A percentile compares a stretch with the other conserved stretches of the same genome.
Conservation (phyloP, 2,888 invertebrate species). For the Calameuta filiformis region DNA sequence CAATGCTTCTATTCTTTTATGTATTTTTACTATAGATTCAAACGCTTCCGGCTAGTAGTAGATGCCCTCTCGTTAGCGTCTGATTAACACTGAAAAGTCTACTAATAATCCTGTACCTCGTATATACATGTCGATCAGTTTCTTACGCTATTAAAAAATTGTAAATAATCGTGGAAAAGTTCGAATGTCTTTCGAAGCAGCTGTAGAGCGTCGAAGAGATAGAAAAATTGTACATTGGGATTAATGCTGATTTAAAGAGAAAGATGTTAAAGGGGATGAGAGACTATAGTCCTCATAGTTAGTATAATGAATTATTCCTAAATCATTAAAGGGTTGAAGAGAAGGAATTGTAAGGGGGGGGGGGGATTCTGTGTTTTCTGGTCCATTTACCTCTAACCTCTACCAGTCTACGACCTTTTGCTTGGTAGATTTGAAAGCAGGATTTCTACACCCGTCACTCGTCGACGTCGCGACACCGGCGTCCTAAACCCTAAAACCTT, state of each 20-base stretch:
- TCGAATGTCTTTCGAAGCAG: not conserved
- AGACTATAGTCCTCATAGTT: not conserved
- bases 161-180: not conserved
- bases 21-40: not conserved
- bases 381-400: constrained; percentile 39
- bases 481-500: not conserved
- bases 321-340: constrained; percentile 37
- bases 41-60: not conserved
- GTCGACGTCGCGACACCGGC: not conserved
- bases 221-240: not conserved
- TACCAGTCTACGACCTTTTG: constrained; percentile 6
- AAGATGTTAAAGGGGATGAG: not conserved
- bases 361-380: constrained; percentile 44
- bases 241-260: not conserved
- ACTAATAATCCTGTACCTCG: not conserved
- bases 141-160: not conserved
- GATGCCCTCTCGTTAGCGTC: not conserved
- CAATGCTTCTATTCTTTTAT: too few relatives aligned
- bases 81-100: not conserved
- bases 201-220: not conserved
- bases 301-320: constrained; percentile 35
- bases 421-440: not conserved
- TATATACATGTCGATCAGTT: not conserved
- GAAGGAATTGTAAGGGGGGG: not conserved
- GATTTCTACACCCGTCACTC: not conserved